phyloP scores from a whole-genome alignment of 2,113 vertebrate genomes.

The Passer domesticus region DNA sequence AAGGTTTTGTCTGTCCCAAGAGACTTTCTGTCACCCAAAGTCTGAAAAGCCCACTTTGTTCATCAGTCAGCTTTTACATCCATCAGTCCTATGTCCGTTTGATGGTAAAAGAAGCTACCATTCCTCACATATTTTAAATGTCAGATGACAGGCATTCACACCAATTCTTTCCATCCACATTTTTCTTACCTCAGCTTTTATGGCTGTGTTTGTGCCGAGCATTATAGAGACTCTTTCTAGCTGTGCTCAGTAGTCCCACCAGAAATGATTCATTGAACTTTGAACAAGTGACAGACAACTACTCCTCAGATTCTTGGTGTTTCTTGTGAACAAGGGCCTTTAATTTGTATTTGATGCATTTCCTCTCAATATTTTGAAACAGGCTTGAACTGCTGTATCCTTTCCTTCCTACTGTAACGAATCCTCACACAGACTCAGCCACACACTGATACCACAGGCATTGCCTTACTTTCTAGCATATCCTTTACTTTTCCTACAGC shows the following conservation, averaged over 20 bases:
- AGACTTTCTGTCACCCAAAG: background rate
- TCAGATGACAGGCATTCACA: background rate
- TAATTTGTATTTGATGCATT: background rate
- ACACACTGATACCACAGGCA: background rate
- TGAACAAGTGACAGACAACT: background rate
- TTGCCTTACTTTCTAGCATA: background rate
- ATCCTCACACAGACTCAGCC: background rate
- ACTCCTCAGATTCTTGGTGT: background rate
- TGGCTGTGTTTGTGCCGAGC: background rate
- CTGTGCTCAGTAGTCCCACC: background rate
- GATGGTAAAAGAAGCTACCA: background rate
- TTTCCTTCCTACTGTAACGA: background rate
- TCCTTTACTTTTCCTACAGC: background rate
- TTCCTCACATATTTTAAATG: conserved; percentile 5
- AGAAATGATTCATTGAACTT: background rate
- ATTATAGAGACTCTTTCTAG: background rate
- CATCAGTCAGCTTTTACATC: background rate
- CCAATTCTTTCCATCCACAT: background rate
- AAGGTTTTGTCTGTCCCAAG: background rate
- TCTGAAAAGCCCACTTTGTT: background rate
- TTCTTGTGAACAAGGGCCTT: background rate
- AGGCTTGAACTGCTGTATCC: background rate
- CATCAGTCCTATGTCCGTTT: background rate
- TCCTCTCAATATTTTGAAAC: background rate
- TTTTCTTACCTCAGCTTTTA: conserved; percentile 6